These are phyloP conservation scores for Adelges cooleyi DNA, from an alignment of 1,140 invertebrate genomes.

Conservation along the genomic window DNA sequence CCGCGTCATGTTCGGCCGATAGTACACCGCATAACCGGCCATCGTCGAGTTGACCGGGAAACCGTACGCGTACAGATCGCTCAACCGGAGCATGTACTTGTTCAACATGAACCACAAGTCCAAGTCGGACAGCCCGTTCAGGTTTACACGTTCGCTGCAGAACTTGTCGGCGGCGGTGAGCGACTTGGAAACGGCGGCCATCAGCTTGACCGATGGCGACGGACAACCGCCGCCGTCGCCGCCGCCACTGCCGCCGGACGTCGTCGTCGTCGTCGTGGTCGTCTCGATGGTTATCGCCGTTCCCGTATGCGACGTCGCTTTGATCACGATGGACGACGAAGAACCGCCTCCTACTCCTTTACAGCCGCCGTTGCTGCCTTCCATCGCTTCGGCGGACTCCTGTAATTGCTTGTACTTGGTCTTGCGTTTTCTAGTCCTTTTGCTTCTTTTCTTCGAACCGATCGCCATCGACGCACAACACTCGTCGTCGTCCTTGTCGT, in stretches of 20 bases:
- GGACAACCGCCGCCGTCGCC: no score
- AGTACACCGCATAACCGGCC: not conserved
- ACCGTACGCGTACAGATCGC: not conserved
- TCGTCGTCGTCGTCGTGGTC: no score
- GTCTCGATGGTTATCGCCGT: not conserved
- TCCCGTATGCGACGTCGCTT: not conserved
- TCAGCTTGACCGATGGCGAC: not conserved
- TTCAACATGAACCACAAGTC: not conserved
- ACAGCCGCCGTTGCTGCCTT: not conserved
- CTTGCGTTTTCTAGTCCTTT: not conserved
- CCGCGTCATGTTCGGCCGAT: not conserved
- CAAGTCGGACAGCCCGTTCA: not conserved
- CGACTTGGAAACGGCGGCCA: not conserved
- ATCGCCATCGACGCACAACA: not conserved
- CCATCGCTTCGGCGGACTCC: no score
- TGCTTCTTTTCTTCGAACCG: not conserved
- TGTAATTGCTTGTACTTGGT: not conserved
- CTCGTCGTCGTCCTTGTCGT: not conserved
- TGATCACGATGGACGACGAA: not conserved
- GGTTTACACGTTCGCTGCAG: not conserved
- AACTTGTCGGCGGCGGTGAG: not conserved
- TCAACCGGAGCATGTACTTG: fast-evolving
- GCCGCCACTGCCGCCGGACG: not conserved
- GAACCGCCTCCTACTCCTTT: no score
- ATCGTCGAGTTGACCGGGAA: not conserved